Evolutionary conservation across 2,888 invertebrate species (phyloP).

Genomic region (Chirona hameri): DNA sequence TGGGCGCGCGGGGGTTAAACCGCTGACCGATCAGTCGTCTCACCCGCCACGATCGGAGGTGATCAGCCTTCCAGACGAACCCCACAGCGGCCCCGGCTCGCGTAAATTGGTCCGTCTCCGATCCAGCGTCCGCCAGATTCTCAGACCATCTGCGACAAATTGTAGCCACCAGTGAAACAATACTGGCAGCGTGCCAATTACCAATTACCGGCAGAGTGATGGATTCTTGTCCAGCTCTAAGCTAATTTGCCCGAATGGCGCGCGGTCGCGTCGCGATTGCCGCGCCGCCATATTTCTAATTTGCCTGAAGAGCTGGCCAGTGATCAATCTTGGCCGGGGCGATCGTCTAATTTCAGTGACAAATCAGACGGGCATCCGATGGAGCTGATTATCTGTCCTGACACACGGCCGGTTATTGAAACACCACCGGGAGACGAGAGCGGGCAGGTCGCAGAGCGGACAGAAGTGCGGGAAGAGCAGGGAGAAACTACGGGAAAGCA

Average conservation of each 20-base stretch:
- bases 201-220: constrained; percentile 1
- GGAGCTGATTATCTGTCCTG: background rate
- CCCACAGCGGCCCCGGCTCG: background rate
- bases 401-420: background rate
- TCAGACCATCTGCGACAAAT: constrained; percentile 1
- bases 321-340: background rate
- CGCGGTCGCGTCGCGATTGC: background rate
- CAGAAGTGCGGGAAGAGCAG: no score
- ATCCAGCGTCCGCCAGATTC: background rate
- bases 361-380: background rate
- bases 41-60: background rate
- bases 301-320: background rate
- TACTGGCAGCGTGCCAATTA: constrained; percentile 5
- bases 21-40: background rate
- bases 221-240: constrained; percentile 2
- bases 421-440: background rate
- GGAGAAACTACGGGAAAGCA: no score
- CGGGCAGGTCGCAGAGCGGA: background rate
- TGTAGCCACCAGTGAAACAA: constrained; percentile 12
- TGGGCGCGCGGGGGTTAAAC: background rate
- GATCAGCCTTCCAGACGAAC: background rate
- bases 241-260: background rate
- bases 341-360: constrained; percentile 2
- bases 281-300: constrained; percentile 4
- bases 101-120: background rate